Evolutionary conservation across 2,888 invertebrate genomes (phyloP), one percentile per base, ranked within the genome.

Genomic region (Agriotes lineatus): DNA sequence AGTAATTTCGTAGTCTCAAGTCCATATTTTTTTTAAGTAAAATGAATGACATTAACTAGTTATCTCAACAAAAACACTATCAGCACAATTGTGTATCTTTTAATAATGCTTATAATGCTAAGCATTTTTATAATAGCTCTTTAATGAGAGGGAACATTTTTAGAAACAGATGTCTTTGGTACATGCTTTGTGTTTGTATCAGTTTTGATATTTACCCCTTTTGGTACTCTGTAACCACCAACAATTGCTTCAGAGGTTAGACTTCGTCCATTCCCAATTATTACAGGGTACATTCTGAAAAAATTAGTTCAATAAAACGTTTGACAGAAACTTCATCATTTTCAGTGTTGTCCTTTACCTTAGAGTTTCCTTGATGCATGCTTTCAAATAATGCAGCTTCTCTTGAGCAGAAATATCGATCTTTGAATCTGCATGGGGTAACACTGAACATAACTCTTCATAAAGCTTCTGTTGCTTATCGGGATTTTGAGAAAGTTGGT

Each of bases 211-310:
- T 87, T 87, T 87, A 94, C 93, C 83, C 94, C 94, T 85, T 93
- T 93, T 10, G 95, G 94, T 71, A 95, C 90, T 80, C 89, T 86
- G 79, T 92, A 95, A 70, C 94, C 94, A 67, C 90, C 90, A 77
- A 95, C 89, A 9, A 92, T 86, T 1, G 93, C 86, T 82, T 94
- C 92, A 6, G 90, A 88, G 82, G 93, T 91, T 58, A 93, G 87
- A 79, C 91, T 91, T 74, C 95, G 87, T 3, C 93, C 92, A 76
- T 94, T 93, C 37, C 94, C 94, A 78, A 93, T 89, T 72, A 93
- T 93, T 12, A 94, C 93, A 6, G 94, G 95, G 82, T 91, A 92
- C 84, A 95, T 91, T 79, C 94, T 93, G 80, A 60, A 74, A 78
- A 48, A n/a, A 6, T 37, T 1, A 1, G 2, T 12, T 37, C 1